Evolutionary conservation across 2,888 invertebrate species (phyloP).

Genomic region (Megastigmus dorsalis): DNA sequence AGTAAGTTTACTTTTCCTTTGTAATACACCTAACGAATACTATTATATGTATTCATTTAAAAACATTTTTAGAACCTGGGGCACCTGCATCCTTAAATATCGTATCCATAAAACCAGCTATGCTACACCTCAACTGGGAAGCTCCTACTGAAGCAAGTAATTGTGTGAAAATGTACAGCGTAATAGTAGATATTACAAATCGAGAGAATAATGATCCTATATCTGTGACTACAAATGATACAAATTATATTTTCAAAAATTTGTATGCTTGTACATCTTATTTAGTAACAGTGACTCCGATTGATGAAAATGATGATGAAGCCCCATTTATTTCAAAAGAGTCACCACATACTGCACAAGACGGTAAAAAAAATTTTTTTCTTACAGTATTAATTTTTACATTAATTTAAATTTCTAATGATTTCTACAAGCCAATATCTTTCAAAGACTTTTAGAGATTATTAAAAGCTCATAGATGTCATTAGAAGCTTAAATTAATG

Average conservation of each 20-base stretch:
- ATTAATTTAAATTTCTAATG: too few species aligned
- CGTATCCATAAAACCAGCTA: slow-evolving; percentile 53
- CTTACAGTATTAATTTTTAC: too few species aligned
- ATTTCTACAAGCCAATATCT: too few species aligned
- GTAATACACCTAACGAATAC: too few species aligned
- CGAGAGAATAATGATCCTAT: slow-evolving; percentile 14
- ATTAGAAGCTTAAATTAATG: too few species aligned
- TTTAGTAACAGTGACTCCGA: slow-evolving; percentile 57
- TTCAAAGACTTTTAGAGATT: too few species aligned
- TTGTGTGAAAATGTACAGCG: slow-evolving; percentile 62
- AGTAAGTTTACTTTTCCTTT: slow-evolving; percentile 60
- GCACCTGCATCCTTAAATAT: slow-evolving; percentile 53
- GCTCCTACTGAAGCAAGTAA: slow-evolving; percentile 58
- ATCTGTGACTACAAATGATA: slow-evolving; percentile 42
- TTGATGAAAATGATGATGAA: slow-evolving; percentile 56
- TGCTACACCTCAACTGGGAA: slow-evolving; percentile 62
- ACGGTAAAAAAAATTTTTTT: too few species aligned
- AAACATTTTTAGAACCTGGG: slow-evolving; percentile 59
- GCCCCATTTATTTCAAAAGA: slow-evolving; percentile 24
- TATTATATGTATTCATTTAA: too few species aligned
- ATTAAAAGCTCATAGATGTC: too few species aligned
- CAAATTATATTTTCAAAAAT: slow-evolving; percentile 53
- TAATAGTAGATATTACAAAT: slow-evolving; percentile 54
- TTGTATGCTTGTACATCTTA: slow-evolving; percentile 63
- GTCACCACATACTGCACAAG: slow-evolving; percentile 20